Conservation (phyloP, 2,113 vertebrate species). For the Eretmochelys imbricata region DNA sequence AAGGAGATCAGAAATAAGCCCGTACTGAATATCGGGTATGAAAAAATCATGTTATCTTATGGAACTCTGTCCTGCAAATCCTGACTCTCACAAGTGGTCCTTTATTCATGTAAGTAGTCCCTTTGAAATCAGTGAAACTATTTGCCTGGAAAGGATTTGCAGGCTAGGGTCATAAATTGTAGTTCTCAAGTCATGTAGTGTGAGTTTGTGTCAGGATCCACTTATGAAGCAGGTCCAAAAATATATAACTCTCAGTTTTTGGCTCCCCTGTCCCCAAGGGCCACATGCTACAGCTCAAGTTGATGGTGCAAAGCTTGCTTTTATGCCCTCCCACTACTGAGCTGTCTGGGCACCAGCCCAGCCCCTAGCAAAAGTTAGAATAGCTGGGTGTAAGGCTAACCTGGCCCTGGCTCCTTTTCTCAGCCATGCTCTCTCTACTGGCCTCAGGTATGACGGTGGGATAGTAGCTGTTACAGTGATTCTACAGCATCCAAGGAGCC, state of each 20-base stretch:
- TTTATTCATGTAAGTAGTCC: neutral
- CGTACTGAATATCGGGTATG: neutral
- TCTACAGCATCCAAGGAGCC: neutral
- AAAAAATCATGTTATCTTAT: neutral
- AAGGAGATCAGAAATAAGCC: neutral
- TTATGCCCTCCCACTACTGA: neutral
- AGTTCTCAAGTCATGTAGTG: neutral
- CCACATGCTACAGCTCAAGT: neutral
- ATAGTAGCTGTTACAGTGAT: neutral
- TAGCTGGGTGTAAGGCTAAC: neutral
- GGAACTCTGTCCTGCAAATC: neutral
- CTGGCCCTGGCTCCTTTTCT: neutral
- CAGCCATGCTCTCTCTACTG: neutral
- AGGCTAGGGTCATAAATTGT: neutral
- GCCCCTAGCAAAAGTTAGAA: no score
- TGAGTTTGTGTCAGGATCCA: neutral
- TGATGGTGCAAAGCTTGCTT: neutral
- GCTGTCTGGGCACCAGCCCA: no score
- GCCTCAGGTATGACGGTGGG: neutral
- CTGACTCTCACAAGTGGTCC: neutral
- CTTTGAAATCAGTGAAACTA: neutral
- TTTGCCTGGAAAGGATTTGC: neutral
- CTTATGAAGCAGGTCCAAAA: neutral
- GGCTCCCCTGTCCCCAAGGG: neutral
- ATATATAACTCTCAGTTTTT: neutral